phyloP scores from a whole-genome alignment of 2,113 vertebrate genomes.

The Rhinolophus ferrumequinum region DNA sequence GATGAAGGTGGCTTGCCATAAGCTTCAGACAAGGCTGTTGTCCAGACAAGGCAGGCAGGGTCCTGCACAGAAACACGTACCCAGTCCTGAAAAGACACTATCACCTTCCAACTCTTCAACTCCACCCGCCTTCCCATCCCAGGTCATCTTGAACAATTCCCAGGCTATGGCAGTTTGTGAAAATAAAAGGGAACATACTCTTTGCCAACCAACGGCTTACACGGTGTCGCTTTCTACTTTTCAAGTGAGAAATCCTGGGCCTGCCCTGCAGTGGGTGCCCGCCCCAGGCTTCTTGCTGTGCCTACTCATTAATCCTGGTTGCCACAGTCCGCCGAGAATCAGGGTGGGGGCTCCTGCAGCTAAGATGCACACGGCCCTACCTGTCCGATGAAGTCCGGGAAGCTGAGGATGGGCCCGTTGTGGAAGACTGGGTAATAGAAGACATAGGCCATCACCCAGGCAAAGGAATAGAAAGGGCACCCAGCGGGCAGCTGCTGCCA shows the following conservation, averaged over 20 bases:
- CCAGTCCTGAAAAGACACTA: accelerated
- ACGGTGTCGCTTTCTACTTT: neutral
- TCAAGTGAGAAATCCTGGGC: neutral
- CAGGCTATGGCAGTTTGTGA: neutral
- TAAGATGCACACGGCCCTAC: constrained; percentile 78
- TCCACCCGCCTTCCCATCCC: neutral
- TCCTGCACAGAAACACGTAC: neutral
- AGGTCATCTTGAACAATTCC: neutral
- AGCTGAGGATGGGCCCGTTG: constrained; percentile 94
- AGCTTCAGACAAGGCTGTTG: neutral
- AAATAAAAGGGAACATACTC: neutral
- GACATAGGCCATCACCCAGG: constrained; percentile 92
- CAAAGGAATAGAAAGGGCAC: constrained; percentile 81
- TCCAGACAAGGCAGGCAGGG: neutral
- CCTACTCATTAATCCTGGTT: neutral
- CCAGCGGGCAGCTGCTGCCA: constrained; percentile 73
- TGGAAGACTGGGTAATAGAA: constrained; percentile 98
- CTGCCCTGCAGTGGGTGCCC: neutral
- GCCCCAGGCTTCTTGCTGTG: neutral
- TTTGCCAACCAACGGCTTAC: neutral
- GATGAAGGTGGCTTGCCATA: no score
- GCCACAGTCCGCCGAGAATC: neutral
- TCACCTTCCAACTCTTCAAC: accelerated
- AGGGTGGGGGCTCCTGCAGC: no score
- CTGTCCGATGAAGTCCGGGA: constrained; percentile 91